Base-by-base conservation (phyloP, 2,113 vertebrate genomes). In the Gambusia affinis region DNA sequence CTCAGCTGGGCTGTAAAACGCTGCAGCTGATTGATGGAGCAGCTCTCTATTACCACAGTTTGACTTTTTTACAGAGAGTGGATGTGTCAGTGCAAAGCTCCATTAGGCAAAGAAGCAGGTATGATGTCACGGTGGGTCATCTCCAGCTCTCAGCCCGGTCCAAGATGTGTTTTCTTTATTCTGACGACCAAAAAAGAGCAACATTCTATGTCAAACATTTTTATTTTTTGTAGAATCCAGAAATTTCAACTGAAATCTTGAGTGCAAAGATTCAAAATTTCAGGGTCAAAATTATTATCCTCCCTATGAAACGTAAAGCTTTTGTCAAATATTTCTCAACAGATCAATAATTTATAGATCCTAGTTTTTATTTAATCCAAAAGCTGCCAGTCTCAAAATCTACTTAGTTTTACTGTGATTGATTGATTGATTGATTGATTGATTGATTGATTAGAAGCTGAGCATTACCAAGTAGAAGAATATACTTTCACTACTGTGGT, bases 1-100 rank as follows among this genome's bases (percentile, higher is more conserved):
- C 79, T 82, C 63, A 64, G 83, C 75, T 31, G 72, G 66, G 73
- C 80, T 80, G 11, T 63, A 64, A 84, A 68, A 61, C 3, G 66
- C 78, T n/a, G 28, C 69, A 64, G 31, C 2, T 68, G 84, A 86
- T 66, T 4, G 72, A 75, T 75, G 84, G 37, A 70, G 82, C 78
- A 82, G 84, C 86, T 28, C 77, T 30, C 61, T 69, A 75, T 78
- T 57, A 73, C 75, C 78, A 54, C 73, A 12, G 57, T 70, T 64
- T 82, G 51, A 28, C 65, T 66, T 73, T 69, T 80, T 80, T 84
- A 39, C 17, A 64, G 64, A 33, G 62, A 66, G 27, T 27, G 65
- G 77, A 80, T 66, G 39, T 84, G 47, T 84, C 65, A 76, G 67
- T 65, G 78, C 51, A 37, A 64, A 57, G 27, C 60, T 17, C 71